Conservation (phyloP, 2,888 invertebrate genomes). For the Dolomedes plantarius region DNA sequence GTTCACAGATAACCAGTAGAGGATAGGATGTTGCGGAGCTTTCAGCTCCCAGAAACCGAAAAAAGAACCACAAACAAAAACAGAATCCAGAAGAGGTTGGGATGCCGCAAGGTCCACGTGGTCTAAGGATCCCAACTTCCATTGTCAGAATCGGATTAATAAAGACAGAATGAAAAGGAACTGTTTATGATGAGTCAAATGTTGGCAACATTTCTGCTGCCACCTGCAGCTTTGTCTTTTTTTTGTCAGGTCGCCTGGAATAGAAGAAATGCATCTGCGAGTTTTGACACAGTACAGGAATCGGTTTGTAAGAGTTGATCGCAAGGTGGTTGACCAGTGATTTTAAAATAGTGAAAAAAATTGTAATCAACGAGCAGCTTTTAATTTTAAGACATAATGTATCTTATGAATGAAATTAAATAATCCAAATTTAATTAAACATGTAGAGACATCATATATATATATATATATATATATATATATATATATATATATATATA, state of each 20-base stretch:
- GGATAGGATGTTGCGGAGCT: neutral
- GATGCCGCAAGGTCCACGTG: conserved; percentile 42
- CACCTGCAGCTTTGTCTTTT: conserved; percentile 54
- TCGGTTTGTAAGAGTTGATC: neutral
- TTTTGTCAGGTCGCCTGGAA: conserved; percentile 12
- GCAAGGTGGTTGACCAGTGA: neutral
- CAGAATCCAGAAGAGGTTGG: neutral
- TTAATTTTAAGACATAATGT: too few species aligned
- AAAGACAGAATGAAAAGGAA: conserved; percentile 1
- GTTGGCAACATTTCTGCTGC: conserved; percentile 58
- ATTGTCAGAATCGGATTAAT: conserved; percentile 23
- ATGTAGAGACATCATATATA: too few species aligned
- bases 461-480: too few species aligned
- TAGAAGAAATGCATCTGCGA: neutral
- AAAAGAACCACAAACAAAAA: conserved; percentile 8
- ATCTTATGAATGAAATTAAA: too few species aligned
- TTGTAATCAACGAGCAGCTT: too few species aligned
- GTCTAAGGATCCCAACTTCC: neutral
- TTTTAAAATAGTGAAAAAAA: too few species aligned
- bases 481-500: too few species aligned
- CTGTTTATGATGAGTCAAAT: conserved; percentile 65
- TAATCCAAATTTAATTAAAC: too few species aligned
- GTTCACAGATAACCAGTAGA: neutral
- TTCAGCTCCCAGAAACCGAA: neutral
- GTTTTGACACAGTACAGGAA: neutral